phyloP scores from a whole-genome alignment of 2,888 invertebrate genomes.

The Tinea trinotella region DNA sequence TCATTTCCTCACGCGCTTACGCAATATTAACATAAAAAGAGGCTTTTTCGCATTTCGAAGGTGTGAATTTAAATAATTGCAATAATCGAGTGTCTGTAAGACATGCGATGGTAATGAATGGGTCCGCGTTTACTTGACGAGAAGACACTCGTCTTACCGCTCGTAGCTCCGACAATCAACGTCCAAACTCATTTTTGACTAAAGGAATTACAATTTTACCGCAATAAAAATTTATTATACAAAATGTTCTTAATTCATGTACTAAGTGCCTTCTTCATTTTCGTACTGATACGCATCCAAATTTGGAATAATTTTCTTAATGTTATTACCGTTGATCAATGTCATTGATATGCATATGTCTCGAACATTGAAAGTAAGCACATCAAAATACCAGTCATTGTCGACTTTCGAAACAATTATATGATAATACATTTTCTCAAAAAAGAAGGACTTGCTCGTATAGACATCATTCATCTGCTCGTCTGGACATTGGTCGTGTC shows the following conservation, averaged over 20 bases:
- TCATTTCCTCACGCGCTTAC: slow-evolving; percentile 64
- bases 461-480: not conserved
- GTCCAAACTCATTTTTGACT: slow-evolving; percentile 18
- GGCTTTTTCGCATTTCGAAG: slow-evolving; percentile 64
- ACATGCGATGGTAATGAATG: slow-evolving; percentile 67
- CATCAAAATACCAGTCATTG: slow-evolving; percentile 6
- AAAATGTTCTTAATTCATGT: slow-evolving; percentile 6
- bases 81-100: slow-evolving; percentile 58
- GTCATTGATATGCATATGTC: slow-evolving; percentile 10
- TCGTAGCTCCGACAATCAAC: slow-evolving; percentile 11
- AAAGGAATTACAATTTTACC: slow-evolving; percentile 2
- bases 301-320: not conserved
- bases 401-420: slow-evolving; percentile 12
- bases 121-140: slow-evolving; percentile 31
- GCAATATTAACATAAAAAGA: slow-evolving; percentile 67
- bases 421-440: not conserved
- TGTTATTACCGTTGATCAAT: slow-evolving; percentile 10
- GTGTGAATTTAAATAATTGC: slow-evolving; percentile 74
- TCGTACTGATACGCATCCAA: not conserved
- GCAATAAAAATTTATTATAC: slow-evolving; percentile 14
- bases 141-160: slow-evolving; percentile 11
- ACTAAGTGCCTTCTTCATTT: not conserved
- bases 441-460: not conserved
- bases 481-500: not conserved
- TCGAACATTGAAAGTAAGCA: not conserved